These are phyloP conservation scores for Dicrurus megarhynchus DNA, from an alignment of 2,113 vertebrate genomes.

Conservation along the genomic window DNA sequence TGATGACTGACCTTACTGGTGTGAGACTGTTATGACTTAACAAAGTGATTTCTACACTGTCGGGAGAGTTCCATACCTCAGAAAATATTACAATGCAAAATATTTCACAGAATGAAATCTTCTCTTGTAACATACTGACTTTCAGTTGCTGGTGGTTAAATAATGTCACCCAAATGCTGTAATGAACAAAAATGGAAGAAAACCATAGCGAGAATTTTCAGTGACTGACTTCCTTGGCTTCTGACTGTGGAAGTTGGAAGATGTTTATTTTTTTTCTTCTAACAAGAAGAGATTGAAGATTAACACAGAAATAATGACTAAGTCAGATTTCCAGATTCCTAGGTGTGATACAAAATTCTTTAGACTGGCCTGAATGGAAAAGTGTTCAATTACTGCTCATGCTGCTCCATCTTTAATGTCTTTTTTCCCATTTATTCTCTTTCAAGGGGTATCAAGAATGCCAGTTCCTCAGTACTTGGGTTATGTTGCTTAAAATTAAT, in stretches of 20 bases:
- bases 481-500: not conserved
- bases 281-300: not conserved
- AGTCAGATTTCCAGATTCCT: not conserved
- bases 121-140: not conserved
- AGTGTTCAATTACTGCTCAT: not conserved
- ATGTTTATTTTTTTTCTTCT: not conserved
- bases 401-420: not conserved
- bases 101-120: not conserved
- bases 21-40: not conserved
- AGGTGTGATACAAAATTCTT: not conserved
- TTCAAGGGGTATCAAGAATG: not conserved
- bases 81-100: not conserved
- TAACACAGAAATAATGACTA: not conserved
- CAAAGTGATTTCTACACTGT: not conserved
- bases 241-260: not conserved
- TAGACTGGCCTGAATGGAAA: not conserved
- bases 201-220: not conserved
- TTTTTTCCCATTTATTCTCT: not conserved
- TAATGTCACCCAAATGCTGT: not conserved
- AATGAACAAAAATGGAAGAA: not conserved
- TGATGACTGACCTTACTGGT: not conserved
- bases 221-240: not conserved
- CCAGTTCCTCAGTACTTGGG: not conserved
- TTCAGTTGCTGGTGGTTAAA: not conserved
- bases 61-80: not conserved